phyloP scores from a whole-genome alignment of 2,797 vertebrate genomes.

The Carcharodon carcharias region DNA sequence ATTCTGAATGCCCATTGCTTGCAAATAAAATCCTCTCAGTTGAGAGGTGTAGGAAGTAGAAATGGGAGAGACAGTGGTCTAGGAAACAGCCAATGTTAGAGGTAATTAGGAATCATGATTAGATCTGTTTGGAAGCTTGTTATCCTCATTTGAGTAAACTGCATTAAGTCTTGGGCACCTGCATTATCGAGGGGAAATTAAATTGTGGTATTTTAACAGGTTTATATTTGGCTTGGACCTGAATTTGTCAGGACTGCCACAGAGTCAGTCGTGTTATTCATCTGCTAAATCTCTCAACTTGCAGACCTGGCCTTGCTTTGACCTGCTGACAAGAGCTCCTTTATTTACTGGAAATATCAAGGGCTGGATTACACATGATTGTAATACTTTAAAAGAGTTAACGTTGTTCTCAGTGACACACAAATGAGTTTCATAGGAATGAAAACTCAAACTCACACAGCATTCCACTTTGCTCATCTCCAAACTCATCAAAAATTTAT shows the following conservation, averaged over 20 bases:
- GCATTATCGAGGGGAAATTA: not conserved
- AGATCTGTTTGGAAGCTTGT: not conserved
- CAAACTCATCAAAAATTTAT: constrained; percentile 35
- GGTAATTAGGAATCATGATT: not conserved
- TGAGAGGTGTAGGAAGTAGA: not conserved
- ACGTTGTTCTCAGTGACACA: not conserved
- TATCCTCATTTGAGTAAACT: not conserved
- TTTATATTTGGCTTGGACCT: not conserved
- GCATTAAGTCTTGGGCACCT: not conserved
- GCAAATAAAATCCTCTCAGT: not conserved
- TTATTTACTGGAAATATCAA: constrained; percentile 12
- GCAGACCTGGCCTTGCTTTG: not conserved
- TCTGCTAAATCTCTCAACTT: not conserved
- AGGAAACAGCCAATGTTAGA: not conserved
- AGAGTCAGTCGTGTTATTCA: not conserved
- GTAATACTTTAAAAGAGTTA: not conserved
- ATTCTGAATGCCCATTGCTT: not conserved
- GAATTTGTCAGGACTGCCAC: not conserved
- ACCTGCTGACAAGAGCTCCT: constrained; percentile 14
- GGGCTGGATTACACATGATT: not conserved
- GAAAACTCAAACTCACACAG: constrained; percentile 22
- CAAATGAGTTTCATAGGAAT: constrained; percentile 21
- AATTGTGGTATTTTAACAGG: not conserved
- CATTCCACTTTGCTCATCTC: constrained; percentile 18
- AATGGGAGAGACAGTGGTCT: not conserved